phyloP scores from a whole-genome alignment of 2,888 invertebrate genomes.

The Heteromurus nitidus region DNA sequence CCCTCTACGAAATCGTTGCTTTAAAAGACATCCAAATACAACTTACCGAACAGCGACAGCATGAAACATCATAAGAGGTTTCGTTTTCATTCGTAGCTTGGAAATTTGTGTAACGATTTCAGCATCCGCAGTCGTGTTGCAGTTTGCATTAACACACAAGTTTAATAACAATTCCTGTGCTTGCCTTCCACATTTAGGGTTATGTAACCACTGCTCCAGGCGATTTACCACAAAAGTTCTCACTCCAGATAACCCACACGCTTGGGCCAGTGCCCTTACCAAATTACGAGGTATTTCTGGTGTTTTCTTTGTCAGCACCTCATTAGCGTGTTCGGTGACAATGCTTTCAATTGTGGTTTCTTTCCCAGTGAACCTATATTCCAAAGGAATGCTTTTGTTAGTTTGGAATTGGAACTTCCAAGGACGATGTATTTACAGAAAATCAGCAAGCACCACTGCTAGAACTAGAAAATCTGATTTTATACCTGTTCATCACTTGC shows the following conservation, averaged over 20 bases:
- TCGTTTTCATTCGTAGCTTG: constrained; percentile 94
- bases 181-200: constrained; percentile 93
- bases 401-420: background rate
- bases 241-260: constrained; percentile 76
- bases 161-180: constrained; percentile 94
- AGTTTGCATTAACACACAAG: constrained; percentile 89
- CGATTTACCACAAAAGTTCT: constrained; percentile 64
- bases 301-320: constrained; percentile 68
- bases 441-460: constrained; percentile 6
- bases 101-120: constrained; percentile 90
- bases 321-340: constrained; percentile 65
- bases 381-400: background rate
- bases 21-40: background rate
- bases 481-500: constrained; percentile 58
- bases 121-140: constrained; percentile 81
- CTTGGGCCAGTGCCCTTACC: constrained; percentile 57
- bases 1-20: background rate
- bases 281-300: constrained; percentile 71
- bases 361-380: constrained; percentile 44
- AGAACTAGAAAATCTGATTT: background rate
- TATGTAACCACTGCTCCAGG: constrained; percentile 76
- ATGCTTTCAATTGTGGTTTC: constrained; percentile 60
- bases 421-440: no score
- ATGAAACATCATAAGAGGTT: constrained; percentile 92
- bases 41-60: constrained; percentile 85